phyloP scores from a whole-genome alignment of 2,113 vertebrate genomes.

The Psophia crepitans region DNA sequence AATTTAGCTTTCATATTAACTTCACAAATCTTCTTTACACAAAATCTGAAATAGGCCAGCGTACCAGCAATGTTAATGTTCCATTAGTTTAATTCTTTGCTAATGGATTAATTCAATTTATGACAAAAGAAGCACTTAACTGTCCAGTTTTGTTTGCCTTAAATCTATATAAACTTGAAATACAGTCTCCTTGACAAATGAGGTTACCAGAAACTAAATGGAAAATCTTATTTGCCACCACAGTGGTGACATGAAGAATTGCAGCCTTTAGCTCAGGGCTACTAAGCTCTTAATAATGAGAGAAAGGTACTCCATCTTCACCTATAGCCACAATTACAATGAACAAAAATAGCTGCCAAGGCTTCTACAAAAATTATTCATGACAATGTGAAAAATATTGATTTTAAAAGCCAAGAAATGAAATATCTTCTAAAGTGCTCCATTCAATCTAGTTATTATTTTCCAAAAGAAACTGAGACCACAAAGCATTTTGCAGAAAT shows the following conservation, averaged over 20 bases:
- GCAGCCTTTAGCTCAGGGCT: constrained; percentile 75
- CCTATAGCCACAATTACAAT: constrained; percentile 59
- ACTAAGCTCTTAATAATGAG: constrained; percentile 79
- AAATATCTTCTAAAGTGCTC: constrained; percentile 69
- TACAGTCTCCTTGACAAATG: constrained; percentile 73
- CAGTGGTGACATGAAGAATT: constrained; percentile 78
- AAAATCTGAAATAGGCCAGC: background rate
- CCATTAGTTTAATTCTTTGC: constrained; percentile 45
- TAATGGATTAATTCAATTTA: constrained; percentile 54
- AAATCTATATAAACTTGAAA: constrained; percentile 73
- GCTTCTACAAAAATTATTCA: constrained; percentile 72
- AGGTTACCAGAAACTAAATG: constrained; percentile 75
- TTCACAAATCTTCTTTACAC: constrained; percentile 34
- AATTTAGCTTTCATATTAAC: constrained; percentile 41
- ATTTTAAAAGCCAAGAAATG: constrained; percentile 74
- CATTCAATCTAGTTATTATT: constrained; percentile 64
- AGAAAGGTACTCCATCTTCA: constrained; percentile 77
- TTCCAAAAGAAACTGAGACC: constrained; percentile 64
- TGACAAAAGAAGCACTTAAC: constrained; percentile 48
- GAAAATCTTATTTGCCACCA: constrained; percentile 77
- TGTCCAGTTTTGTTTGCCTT: constrained; percentile 63
- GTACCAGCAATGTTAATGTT: constrained; percentile 1
- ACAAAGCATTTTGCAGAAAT: constrained; percentile 31
- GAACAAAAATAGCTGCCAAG: constrained; percentile 69
- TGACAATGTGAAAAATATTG: constrained; percentile 74